Percentiles rank a stretch among this genome's conserved stretches.
Conservation (phyloP, 2,797 vertebrate genomes). For the Clangula hyemalis region DNA sequence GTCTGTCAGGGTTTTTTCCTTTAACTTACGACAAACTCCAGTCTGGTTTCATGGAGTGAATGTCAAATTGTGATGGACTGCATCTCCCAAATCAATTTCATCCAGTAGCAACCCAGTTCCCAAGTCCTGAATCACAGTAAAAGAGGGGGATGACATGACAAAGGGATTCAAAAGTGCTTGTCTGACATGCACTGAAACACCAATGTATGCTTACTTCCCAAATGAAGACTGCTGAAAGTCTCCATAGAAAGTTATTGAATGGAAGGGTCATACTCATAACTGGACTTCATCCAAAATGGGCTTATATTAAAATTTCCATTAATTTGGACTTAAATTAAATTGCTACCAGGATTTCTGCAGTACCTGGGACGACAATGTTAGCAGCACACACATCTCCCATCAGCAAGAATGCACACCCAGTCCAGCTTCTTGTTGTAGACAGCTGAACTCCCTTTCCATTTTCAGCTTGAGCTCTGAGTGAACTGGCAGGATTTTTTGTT, state of each 20-base stretch:
- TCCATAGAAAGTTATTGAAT: neutral
- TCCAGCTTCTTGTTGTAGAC: neutral
- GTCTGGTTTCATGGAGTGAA: neutral
- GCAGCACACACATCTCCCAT: neutral
- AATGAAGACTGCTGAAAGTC: neutral
- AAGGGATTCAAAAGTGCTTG: neutral
- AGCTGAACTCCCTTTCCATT: neutral
- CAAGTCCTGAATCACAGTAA: neutral
- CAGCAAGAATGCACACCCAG: neutral
- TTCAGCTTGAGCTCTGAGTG: neutral
- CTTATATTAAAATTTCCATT: neutral
- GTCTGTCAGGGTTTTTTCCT: neutral
- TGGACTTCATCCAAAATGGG: neutral
- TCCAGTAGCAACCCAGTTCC: neutral
- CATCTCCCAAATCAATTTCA: neutral
- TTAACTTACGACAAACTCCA: neutral
- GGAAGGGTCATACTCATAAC: neutral
- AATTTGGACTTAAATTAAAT: neutral
- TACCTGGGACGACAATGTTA: neutral
- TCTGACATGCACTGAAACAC: neutral
- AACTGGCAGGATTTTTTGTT: neutral
- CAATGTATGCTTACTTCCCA: neutral
- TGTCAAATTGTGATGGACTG: neutral
- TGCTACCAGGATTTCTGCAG: neutral
- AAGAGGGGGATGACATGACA: neutral